These are phyloP conservation scores for Micronycteris hirsuta DNA, from an alignment of 2,113 vertebrate genomes.

Conservation along the genomic window DNA sequence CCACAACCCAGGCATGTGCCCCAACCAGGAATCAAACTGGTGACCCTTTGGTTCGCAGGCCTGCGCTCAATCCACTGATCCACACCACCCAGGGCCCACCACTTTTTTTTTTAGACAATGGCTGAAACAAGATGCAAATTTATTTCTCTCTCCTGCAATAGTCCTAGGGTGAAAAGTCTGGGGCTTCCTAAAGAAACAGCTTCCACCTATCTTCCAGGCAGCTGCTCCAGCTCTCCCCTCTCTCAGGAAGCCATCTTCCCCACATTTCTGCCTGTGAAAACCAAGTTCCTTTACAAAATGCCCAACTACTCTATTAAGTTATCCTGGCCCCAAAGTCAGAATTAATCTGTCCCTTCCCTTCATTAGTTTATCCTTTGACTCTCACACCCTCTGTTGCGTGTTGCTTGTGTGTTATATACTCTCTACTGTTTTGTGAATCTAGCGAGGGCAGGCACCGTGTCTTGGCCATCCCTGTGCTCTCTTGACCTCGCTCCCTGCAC, in stretches of 20 bases:
- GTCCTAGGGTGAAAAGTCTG: background rate
- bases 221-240: background rate
- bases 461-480: background rate
- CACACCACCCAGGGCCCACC: background rate
- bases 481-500: background rate
- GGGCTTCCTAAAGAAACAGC: background rate
- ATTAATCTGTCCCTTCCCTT: background rate
- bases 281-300: background rate
- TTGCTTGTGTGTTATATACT: background rate
- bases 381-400: background rate
- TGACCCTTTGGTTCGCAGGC: too few species aligned
- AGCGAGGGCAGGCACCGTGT: background rate
- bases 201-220: background rate
- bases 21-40: too few species aligned
- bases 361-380: background rate
- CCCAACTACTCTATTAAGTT: background rate
- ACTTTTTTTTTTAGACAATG: background rate
- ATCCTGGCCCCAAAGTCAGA: background rate
- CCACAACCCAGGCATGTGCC: too few species aligned
- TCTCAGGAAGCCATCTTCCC: background rate
- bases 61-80: too few species aligned
- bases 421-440: background rate
- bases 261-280: background rate
- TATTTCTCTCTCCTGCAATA: background rate
- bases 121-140: background rate